Evolutionary conservation across 2,797 vertebrate genomes (phyloP).

Genomic region (Xyrichtys novacula): DNA sequence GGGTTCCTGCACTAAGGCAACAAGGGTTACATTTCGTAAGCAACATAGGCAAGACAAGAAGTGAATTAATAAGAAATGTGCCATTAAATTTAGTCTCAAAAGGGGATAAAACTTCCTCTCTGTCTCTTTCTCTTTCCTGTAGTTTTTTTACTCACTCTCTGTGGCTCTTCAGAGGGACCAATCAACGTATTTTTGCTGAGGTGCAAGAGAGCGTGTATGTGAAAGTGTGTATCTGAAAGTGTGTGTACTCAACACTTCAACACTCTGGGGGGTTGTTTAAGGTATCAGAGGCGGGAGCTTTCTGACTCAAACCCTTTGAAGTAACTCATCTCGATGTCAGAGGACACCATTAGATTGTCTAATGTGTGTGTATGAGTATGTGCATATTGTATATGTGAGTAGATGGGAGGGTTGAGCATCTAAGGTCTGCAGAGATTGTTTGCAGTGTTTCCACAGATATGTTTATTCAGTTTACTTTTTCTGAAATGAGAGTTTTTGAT

Average conservation of each 20-base stretch:
- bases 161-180: conserved; percentile 74
- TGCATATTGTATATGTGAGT: conserved; percentile 6
- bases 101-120: not conserved
- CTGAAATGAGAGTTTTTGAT: no score
- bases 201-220: conserved; percentile 42
- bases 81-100: conserved; percentile 57
- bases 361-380: conserved; percentile 19
- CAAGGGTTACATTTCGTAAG: conserved; percentile 22
- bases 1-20: conserved; percentile 42
- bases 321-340: conserved; percentile 67
- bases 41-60: conserved; percentile 31
- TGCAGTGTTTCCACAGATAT: conserved; percentile 3
- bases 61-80: conserved; percentile 50
- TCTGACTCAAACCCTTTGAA: conserved; percentile 66
- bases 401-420: conserved; percentile 14
- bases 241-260: conserved; percentile 45
- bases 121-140: conserved; percentile 19
- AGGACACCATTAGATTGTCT: conserved; percentile 64
- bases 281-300: conserved; percentile 63
- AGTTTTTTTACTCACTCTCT: conserved; percentile 41
- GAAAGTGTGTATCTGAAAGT: conserved; percentile 29
- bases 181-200: conserved; percentile 76
- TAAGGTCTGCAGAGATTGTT: conserved; percentile 1
- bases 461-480: not conserved
- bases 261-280: conserved; percentile 64